Base-by-base conservation (phyloP, 2,888 invertebrate genomes). In the Mimachlamys varia region DNA sequence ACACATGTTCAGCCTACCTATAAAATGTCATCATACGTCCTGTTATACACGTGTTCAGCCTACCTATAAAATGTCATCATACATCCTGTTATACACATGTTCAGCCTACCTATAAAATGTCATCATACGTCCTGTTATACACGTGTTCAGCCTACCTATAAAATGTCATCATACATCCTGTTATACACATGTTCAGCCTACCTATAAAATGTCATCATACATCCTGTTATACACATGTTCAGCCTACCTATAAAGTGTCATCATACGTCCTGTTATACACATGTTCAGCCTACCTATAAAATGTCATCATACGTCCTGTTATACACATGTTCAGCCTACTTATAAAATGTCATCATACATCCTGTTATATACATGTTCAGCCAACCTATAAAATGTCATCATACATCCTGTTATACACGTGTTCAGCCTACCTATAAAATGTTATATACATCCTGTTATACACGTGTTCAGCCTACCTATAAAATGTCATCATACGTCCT, bases 61-160 rank as follows among this genome's bases (percentile, higher is more conserved):
- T n/a, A n/a, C n/a, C n/a, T n/a, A n/a, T n/a, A 99, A 97, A 99
- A 99, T 17, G 99, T 98, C 97, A 99, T 98, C 99, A 99, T 99
- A 95, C 98, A 98, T 92, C 99, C 99, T 50, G 99, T 99, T 95
- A 99, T 99, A 89, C 98, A 97, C 97, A 99, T 99, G 97, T 99
- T 99, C 95, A 96, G n/a, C n/a, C n/a, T n/a, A n/a, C n/a, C n/a
- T n/a, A n/a, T n/a, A 99, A 97, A 99, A 99, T 17, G 99, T 98
- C 97, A 99, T 98, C 99, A 99, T 99, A 95, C 98, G 98, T 92
- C 99, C 99, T 50, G 99, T 99, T 95, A 99, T 99, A 89, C 98
- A 97, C 97, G 99, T 99, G 97, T 99, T 99, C 95, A 96, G n/a
- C n/a, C n/a, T n/a, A n/a, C n/a, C n/a, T n/a, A n/a, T n/a, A 99